Evolutionary conservation across 2,113 vertebrate species (phyloP).

Genomic region (Leptosomus discolor): DNA sequence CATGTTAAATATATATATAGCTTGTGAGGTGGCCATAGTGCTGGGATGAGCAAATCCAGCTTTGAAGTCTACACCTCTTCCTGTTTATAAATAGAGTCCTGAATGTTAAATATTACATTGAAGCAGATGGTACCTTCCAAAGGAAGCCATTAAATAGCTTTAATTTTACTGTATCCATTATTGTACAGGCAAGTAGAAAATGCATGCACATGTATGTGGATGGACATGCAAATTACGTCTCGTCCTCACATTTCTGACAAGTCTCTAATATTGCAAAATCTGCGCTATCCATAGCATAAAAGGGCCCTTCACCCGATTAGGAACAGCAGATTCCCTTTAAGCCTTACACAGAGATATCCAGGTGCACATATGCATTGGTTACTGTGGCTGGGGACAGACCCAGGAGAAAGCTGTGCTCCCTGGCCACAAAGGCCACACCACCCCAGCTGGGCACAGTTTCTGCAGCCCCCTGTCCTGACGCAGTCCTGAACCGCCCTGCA

Average conservation of each 20-base stretch:
- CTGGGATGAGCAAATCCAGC: conserved; percentile 73
- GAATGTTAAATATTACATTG: conserved; percentile 66
- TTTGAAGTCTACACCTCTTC: conserved; percentile 74
- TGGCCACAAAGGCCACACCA: background rate
- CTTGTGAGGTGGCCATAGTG: conserved; percentile 82
- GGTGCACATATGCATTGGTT: background rate
- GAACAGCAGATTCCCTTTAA: background rate
- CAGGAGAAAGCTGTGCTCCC: background rate
- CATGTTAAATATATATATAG: conserved; percentile 67
- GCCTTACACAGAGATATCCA: background rate
- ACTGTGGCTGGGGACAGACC: background rate
- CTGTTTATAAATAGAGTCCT: conserved; percentile 77
- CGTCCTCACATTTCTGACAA: background rate
- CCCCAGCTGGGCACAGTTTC: background rate
- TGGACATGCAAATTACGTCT: background rate
- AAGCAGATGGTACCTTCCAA: conserved; percentile 22
- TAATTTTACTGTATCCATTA: background rate
- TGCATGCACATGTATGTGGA: background rate
- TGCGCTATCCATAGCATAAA: background rate
- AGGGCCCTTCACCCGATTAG: background rate
- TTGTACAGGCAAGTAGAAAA: background rate
- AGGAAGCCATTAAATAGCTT: background rate
- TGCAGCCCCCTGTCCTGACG: background rate
- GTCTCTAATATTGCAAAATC: background rate
- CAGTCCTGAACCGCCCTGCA: background rate